phyloP scores from a whole-genome alignment of 2,113 vertebrate species.

The Castor canadensis region DNA sequence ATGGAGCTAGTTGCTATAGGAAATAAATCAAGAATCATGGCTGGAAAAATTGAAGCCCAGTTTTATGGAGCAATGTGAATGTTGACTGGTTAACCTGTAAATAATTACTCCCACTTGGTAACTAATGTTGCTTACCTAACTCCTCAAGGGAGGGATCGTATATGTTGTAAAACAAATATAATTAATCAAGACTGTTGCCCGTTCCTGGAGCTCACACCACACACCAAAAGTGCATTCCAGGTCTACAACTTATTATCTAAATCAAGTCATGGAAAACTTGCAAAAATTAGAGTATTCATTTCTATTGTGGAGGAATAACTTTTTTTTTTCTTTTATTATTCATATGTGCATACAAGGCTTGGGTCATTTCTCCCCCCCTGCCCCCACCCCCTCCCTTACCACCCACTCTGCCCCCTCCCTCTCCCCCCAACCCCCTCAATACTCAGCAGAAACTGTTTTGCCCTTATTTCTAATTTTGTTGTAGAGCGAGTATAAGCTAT shows the following conservation, averaged over 20 bases:
- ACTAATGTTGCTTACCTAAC: neutral
- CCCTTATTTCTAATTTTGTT: too few relatives aligned
- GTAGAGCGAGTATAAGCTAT: too few relatives aligned
- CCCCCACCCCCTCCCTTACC: too few relatives aligned
- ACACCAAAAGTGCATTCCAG: neutral
- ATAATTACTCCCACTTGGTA: neutral
- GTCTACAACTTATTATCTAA: constrained; percentile 20
- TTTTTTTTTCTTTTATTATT: too few relatives aligned
- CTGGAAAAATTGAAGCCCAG: neutral
- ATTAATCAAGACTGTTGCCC: neutral
- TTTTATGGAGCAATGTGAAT: neutral
- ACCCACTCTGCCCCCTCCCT: too few relatives aligned
- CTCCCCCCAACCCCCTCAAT: too few relatives aligned
- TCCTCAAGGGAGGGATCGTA: neutral
- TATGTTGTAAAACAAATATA: neutral
- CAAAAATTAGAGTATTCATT: neutral
- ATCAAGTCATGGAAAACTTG: constrained; percentile 23
- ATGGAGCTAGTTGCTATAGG: neutral
- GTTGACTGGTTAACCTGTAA: constrained; percentile 3
- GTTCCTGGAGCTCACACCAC: neutral
- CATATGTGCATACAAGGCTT: too few relatives aligned
- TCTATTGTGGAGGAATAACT: neutral
- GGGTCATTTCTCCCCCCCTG: too few relatives aligned
- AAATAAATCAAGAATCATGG: neutral
- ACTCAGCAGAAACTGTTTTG: too few relatives aligned